Percentiles rank a stretch among this genome's conserved stretches.
These are phyloP conservation scores for Empis stercorea DNA, from an alignment of 2,888 invertebrate species.

Conservation along the genomic window DNA sequence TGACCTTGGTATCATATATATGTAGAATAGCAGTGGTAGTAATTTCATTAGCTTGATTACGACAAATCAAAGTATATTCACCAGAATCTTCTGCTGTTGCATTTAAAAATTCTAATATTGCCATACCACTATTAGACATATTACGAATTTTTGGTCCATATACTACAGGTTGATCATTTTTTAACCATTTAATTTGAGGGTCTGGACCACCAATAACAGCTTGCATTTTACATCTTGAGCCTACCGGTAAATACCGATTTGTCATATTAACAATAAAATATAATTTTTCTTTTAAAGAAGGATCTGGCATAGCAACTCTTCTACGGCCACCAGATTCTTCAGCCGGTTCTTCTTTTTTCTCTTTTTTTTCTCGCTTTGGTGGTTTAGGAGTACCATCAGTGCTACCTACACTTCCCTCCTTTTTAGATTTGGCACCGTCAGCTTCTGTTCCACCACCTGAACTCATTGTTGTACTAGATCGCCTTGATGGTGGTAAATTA, in stretches of 20 bases:
- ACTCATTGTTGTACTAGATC: slow-evolving; percentile 26
- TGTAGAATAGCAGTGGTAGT: slow-evolving; percentile 57
- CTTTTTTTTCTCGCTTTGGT: slow-evolving; percentile 9
- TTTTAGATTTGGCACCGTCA: slow-evolving; percentile 17
- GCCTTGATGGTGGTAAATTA: slow-evolving; percentile 27
- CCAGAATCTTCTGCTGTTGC: slow-evolving; percentile 57
- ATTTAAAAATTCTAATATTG: slow-evolving; percentile 59
- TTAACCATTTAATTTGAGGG: slow-evolving; percentile 61
- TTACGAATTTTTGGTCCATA: slow-evolving; percentile 31
- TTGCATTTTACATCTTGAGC: slow-evolving; percentile 63
- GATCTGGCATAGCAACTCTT: slow-evolving; percentile 32
- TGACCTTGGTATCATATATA: slow-evolving; percentile 44
- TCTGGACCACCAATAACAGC: slow-evolving; percentile 65
- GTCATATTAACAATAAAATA: slow-evolving; percentile 31
- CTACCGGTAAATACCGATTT: slow-evolving; percentile 40
- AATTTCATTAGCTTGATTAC: slow-evolving; percentile 58
- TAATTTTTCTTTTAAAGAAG: slow-evolving; percentile 37
- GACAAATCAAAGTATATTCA: slow-evolving; percentile 65
- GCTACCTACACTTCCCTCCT: slow-evolving; percentile 14
- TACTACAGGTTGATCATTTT: slow-evolving; percentile 44
- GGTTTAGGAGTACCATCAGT: slow-evolving; percentile 11
- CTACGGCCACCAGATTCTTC: slow-evolving; percentile 43
- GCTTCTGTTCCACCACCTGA: slow-evolving; percentile 11
- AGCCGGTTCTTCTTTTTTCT: slow-evolving; percentile 20
- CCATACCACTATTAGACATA: slow-evolving; percentile 47